Evolutionary conservation across 1,140 invertebrate species (phyloP).

Genomic region (Micrasema longulum): DNA sequence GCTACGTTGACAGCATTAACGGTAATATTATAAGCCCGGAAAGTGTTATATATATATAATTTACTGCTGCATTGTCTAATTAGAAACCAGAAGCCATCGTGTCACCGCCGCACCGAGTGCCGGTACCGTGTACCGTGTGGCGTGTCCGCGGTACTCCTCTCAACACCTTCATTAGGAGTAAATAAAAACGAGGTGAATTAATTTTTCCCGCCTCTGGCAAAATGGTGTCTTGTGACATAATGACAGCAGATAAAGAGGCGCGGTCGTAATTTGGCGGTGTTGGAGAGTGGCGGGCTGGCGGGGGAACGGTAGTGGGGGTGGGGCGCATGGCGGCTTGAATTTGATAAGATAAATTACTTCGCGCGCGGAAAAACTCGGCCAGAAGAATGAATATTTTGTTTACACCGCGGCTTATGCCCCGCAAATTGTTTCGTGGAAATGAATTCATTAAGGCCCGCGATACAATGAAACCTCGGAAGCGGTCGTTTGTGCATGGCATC

Average conservation of each 20-base stretch:
- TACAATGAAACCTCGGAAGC: slow-evolving; percentile 24
- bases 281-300: not conserved
- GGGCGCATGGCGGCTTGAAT: slow-evolving; percentile 1
- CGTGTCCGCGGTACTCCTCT: not conserved
- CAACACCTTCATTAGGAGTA: slow-evolving; percentile 6
- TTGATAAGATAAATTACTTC: slow-evolving; percentile 41
- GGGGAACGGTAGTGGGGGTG: not conserved
- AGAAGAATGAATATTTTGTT: slow-evolving; percentile 37
- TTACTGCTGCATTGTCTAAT: not conserved
- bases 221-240: slow-evolving; percentile 24
- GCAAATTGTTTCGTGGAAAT: slow-evolving; percentile 49
- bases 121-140: not conserved
- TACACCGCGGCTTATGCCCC: slow-evolving; percentile 37
- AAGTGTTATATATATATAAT: no score
- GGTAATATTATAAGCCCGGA: no score
- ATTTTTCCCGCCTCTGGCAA: not conserved
- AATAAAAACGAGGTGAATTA: slow-evolving; percentile 13
- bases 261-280: slow-evolving; percentile 21
- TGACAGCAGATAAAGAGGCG: slow-evolving; percentile 28
- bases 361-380: slow-evolving; percentile 11
- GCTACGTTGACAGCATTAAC: no score
- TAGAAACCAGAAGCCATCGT: no score
- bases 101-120: not conserved
- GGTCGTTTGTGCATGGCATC: slow-evolving; percentile 10
- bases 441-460: slow-evolving; percentile 45